These are phyloP conservation scores for Xanthia icteritia DNA, from an alignment of 2,888 invertebrate genomes.

Conservation along the genomic window DNA sequence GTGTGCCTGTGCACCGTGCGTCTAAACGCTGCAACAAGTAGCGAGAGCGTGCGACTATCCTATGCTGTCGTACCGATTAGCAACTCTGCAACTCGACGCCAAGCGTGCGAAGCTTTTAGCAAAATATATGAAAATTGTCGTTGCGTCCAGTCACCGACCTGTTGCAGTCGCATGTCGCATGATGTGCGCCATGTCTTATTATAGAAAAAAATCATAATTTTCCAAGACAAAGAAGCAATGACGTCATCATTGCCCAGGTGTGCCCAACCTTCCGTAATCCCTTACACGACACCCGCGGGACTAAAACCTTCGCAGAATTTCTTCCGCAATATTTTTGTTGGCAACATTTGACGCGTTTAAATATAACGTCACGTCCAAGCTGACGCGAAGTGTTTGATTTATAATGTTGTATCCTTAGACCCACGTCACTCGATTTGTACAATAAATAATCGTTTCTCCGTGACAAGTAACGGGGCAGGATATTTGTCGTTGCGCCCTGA, in stretches of 20 bases:
- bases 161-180: too few relatives aligned
- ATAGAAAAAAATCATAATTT: background rate
- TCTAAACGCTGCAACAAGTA: too few relatives aligned
- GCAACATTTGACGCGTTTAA: conserved; percentile 57
- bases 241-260: conserved; percentile 65
- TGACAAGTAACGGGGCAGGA: conserved; percentile 75
- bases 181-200: too few relatives aligned
- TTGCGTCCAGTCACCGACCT: too few relatives aligned
- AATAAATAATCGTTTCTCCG: conserved; percentile 81
- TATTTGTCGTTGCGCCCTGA: conserved; percentile 78
- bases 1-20: too few relatives aligned
- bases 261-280: conserved; percentile 49
- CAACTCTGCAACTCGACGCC: too few relatives aligned
- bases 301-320: conserved; percentile 49
- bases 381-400: conserved; percentile 77
- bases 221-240: conserved; percentile 39
- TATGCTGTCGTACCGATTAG: too few relatives aligned
- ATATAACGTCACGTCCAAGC: conserved; percentile 66
- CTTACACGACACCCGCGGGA: conserved; percentile 61
- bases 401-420: conserved; percentile 78
- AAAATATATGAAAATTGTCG: too few relatives aligned
- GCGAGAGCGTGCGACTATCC: too few relatives aligned
- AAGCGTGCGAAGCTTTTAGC: too few relatives aligned
- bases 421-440: conserved; percentile 83
- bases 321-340: conserved; percentile 51